Evolutionary conservation across 2,888 invertebrate genomes (phyloP).

Genomic region (Latheticus oryzae): DNA sequence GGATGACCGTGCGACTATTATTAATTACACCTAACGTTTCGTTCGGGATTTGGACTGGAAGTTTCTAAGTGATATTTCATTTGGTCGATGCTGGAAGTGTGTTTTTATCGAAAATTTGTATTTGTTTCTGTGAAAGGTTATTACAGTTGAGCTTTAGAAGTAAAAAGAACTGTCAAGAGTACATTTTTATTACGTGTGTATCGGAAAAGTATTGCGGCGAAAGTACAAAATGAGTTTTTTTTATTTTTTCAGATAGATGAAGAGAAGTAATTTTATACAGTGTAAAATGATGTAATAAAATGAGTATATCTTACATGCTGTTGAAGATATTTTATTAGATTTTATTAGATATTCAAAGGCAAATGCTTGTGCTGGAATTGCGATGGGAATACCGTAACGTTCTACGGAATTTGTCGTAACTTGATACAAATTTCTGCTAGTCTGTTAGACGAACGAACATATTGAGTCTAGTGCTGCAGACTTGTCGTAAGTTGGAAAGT

Average conservation of each 20-base stretch:
- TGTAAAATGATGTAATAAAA: constrained; percentile 13
- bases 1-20: constrained; percentile 31
- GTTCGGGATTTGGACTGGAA: constrained; percentile 11
- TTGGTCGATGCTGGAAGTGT: constrained; percentile 19
- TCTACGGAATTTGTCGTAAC: constrained; percentile 30
- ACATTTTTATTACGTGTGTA: no score
- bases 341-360: constrained; percentile 30
- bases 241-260: constrained; percentile 6
- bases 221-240: constrained; percentile 5
- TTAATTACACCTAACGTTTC: constrained; percentile 33
- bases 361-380: constrained; percentile 32
- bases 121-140: constrained; percentile 8
- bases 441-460: constrained; percentile 23
- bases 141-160: no score
- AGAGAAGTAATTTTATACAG: constrained; percentile 1
- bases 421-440: constrained; percentile 35
- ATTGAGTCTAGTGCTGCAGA: constrained; percentile 21
- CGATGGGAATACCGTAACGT: constrained; percentile 33
- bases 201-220: no score
- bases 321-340: constrained; percentile 27
- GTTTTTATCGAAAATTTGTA: constrained; percentile 16
- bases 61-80: constrained; percentile 31
- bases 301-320: constrained; percentile 18
- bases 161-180: no score
- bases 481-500: constrained; percentile 27